Evolutionary conservation across 2,113 vertebrate genomes (phyloP).

Genomic region (Esox niger): DNA sequence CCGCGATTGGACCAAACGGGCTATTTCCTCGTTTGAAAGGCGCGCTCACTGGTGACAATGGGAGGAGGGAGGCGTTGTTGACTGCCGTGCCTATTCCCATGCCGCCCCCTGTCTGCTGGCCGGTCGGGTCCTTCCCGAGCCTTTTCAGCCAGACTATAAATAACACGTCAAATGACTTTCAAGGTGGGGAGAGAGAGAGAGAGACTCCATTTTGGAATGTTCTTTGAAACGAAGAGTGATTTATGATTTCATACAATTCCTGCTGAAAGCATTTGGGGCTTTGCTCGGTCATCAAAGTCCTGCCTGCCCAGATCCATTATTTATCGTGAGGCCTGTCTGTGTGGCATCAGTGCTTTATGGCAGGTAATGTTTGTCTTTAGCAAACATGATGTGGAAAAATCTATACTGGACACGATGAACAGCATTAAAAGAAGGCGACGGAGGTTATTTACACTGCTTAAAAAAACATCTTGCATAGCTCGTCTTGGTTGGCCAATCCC

Average conservation of each 20-base stretch:
- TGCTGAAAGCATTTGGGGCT: conserved; percentile 79
- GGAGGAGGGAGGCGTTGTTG: conserved; percentile 10
- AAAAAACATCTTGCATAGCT: conserved; percentile 45
- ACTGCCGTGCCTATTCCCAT: conserved; percentile 12
- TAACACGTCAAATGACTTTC: conserved; percentile 84
- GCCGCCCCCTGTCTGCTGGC: conserved; percentile 18
- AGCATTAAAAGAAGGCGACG: conserved; percentile 44
- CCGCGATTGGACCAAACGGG: too few species aligned
- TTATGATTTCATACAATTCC: conserved; percentile 85
- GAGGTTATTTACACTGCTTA: conserved; percentile 54
- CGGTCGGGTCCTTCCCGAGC: conserved; percentile 21
- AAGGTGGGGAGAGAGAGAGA: conserved; percentile 83
- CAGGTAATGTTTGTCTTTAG: conserved; percentile 80
- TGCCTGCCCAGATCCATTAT: conserved; percentile 79
- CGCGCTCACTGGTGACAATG: conserved; percentile 7
- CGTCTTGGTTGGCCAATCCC: too few species aligned
- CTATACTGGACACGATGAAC: conserved; percentile 63
- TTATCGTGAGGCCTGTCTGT: conserved; percentile 76
- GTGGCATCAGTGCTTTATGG: conserved; percentile 73
- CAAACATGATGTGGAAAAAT: conserved; percentile 72
- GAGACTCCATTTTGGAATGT: conserved; percentile 83
- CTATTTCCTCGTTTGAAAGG: too few species aligned
- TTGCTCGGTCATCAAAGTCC: conserved; percentile 83
- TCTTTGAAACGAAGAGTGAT: conserved; percentile 84
- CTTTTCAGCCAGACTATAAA: conserved; percentile 76